These are phyloP conservation scores for Crotalus viridis DNA, from an alignment of 2,113 vertebrate genomes.

Conservation along the genomic window DNA sequence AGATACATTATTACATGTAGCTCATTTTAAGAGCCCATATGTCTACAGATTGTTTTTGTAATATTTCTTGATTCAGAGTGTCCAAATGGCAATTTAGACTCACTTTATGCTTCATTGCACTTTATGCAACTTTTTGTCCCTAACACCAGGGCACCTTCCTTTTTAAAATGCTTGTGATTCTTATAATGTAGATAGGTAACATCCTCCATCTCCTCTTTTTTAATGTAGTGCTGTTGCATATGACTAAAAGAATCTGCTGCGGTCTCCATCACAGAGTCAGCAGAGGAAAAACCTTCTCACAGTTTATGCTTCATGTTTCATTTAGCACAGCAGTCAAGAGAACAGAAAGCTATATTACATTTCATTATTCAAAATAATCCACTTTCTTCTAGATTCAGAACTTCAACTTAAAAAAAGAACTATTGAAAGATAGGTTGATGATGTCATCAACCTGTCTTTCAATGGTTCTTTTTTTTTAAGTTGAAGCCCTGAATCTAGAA, in stretches of 20 bases:
- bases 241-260: not conserved
- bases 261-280: not conserved
- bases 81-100: constrained; percentile 36
- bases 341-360: not conserved
- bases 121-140: constrained; percentile 3
- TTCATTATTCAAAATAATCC: not conserved
- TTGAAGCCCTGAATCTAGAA: not conserved
- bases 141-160: not conserved
- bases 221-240: not conserved
- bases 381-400: not conserved
- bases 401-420: not conserved
- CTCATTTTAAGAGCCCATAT: constrained; percentile 20
- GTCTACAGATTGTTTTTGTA: constrained; percentile 40
- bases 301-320: not conserved
- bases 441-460: not conserved
- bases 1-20: not conserved
- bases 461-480: not conserved
- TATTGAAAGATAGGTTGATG: not conserved
- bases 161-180: not conserved
- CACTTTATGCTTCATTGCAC: constrained; percentile 45
- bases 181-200: not conserved
- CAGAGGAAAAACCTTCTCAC: not conserved
- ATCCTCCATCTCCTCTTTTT: not conserved
- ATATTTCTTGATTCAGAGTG: constrained; percentile 48
- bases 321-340: not conserved